A percentile compares a stretch with the other conserved stretches of the same genome.
Conservation (phyloP, 2,888 invertebrate genomes). For the Sesia bembeciformis region DNA sequence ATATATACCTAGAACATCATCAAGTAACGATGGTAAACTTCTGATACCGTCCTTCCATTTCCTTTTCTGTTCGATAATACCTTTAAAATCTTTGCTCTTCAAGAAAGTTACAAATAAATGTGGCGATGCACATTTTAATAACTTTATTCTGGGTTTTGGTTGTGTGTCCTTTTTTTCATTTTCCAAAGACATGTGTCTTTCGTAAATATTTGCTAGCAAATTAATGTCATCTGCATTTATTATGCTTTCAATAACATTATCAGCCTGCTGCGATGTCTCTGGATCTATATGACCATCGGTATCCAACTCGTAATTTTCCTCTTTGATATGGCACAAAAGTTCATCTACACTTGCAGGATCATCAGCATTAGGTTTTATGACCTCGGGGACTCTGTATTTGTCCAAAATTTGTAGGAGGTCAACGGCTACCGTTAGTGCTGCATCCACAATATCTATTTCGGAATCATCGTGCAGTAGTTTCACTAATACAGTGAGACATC, state of each 20-base stretch:
- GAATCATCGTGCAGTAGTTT: constrained; percentile 79
- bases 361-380: neutral
- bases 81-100: constrained; percentile 74
- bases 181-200: constrained; percentile 57
- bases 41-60: constrained; percentile 80
- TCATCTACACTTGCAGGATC: constrained; percentile 34
- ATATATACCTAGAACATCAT: constrained; percentile 81
- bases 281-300: constrained; percentile 21
- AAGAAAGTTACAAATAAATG: constrained; percentile 76
- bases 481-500: constrained; percentile 81
- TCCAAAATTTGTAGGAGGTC: constrained; percentile 70
- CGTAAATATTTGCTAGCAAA: constrained; percentile 76
- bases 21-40: constrained; percentile 81
- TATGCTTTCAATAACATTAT: constrained; percentile 79
- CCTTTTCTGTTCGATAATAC: constrained; percentile 73
- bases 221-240: constrained; percentile 76
- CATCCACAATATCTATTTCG: constrained; percentile 81
- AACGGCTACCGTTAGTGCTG: constrained; percentile 70
- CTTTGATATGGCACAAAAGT: constrained; percentile 27
- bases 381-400: constrained; percentile 66
- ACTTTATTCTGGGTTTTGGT: constrained; percentile 28
- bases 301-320: constrained; percentile 15
- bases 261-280: constrained; percentile 26
- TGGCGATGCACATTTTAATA: constrained; percentile 53
- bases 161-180: constrained; percentile 27